Conservation (phyloP, 2,797 vertebrate species). For the Amniataba percoides region DNA sequence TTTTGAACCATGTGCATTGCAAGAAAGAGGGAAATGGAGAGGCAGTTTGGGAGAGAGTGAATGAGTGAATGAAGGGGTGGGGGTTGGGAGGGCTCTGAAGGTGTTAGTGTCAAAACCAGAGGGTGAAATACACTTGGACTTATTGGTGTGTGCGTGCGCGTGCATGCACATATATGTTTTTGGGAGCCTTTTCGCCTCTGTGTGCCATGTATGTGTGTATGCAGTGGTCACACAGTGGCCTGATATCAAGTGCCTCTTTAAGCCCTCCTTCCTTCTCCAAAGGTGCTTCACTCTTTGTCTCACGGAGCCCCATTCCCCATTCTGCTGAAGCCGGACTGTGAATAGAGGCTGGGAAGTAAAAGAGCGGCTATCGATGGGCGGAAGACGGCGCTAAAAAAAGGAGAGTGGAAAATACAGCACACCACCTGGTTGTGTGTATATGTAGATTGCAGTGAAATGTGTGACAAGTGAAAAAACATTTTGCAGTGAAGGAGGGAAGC, state of each 20-base stretch:
- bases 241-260: constrained; percentile 83
- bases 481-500: not conserved
- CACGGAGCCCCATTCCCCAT: constrained; percentile 69
- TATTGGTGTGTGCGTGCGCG: constrained; percentile 34
- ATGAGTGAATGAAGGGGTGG: constrained; percentile 68
- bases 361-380: constrained; percentile 25
- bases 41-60: constrained; percentile 74
- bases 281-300: constrained; percentile 84
- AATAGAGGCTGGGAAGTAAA: constrained; percentile 68
- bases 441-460: constrained; percentile 80
- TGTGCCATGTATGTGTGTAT: constrained; percentile 40
- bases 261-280: constrained; percentile 85
- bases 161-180: constrained; percentile 47
- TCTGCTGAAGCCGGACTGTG: constrained; percentile 56
- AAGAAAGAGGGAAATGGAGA: constrained; percentile 83
- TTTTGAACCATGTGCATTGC: constrained; percentile 82
- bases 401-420: constrained; percentile 36
- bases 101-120: constrained; percentile 76
- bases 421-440: constrained; percentile 67
- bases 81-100: constrained; percentile 50
- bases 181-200: constrained; percentile 3
- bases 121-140: constrained; percentile 72
- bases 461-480: constrained; percentile 61
- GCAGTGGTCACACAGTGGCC: constrained; percentile 69
- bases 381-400: constrained; percentile 12